Percentiles rank a stretch among this genome's conserved stretches.
These are phyloP conservation scores for Cryptomyrus ogoouensis DNA, from an alignment of 2,113 vertebrate species.

Conservation along the genomic window DNA sequence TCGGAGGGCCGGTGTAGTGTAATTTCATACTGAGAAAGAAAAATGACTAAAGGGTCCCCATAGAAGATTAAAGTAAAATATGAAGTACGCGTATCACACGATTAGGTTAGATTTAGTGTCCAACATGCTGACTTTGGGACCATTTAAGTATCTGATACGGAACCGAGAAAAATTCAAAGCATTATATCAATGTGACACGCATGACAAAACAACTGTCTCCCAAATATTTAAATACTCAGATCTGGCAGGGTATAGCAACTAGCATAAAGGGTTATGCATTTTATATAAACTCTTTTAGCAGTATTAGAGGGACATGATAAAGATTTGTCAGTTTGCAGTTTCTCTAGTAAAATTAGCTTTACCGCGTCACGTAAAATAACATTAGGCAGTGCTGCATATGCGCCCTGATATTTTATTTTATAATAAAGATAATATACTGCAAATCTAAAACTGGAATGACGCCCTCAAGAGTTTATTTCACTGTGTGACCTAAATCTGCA, in stretches of 20 bases:
- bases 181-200: not conserved
- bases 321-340: not conserved
- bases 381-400: not conserved
- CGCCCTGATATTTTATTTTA: not conserved
- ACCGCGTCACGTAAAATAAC: not conserved
- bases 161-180: not conserved
- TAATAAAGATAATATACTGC: not conserved
- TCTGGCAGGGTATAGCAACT: not conserved
- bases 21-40: slow-evolving; percentile 11
- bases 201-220: not conserved
- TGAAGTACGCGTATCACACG: slow-evolving; percentile 1
- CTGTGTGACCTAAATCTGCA: not conserved
- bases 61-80: not conserved
- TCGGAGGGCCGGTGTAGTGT: not conserved
- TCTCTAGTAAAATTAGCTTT: not conserved
- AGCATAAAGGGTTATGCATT: not conserved
- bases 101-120: slow-evolving; percentile 5
- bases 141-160: not conserved
- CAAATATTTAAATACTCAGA: not conserved
- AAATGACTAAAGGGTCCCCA: not conserved
- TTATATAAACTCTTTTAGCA: not conserved
- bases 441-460: not conserved
- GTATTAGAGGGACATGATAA: not conserved
- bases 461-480: not conserved
- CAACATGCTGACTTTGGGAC: not conserved